These are phyloP conservation scores for Diuraphis noxia DNA, from an alignment of 1,140 invertebrate genomes.

Conservation along the genomic window DNA sequence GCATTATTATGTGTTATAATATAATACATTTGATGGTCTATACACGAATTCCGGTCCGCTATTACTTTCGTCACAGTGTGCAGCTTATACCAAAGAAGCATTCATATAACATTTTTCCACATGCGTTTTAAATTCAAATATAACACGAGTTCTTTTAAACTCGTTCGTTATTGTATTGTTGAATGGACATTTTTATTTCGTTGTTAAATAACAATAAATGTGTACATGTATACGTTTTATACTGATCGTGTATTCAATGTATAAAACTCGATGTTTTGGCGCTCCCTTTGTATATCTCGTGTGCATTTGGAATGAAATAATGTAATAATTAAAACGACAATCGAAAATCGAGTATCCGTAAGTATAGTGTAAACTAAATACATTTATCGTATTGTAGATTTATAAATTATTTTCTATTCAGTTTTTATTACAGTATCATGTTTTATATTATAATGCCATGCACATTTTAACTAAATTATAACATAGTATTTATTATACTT, in stretches of 20 bases:
- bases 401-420: neutral
- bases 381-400: neutral
- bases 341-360: neutral
- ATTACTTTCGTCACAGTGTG: neutral
- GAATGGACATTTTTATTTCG: neutral
- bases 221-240: neutral
- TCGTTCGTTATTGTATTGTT: neutral
- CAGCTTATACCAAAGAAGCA: neutral
- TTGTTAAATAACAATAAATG: neutral
- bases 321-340: neutral
- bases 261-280: neutral
- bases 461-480: neutral
- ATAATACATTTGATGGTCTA: neutral
- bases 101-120: neutral
- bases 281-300: neutral
- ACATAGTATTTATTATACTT: neutral
- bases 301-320: neutral
- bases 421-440: neutral
- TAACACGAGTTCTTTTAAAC: neutral
- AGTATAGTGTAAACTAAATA: neutral
- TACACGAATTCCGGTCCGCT: neutral
- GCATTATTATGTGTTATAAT: neutral
- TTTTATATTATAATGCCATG: neutral
- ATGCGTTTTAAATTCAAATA: neutral
- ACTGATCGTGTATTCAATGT: neutral